Evolutionary conservation across 2,797 vertebrate species (phyloP).

Genomic region (Myotis pilosus): DNA sequence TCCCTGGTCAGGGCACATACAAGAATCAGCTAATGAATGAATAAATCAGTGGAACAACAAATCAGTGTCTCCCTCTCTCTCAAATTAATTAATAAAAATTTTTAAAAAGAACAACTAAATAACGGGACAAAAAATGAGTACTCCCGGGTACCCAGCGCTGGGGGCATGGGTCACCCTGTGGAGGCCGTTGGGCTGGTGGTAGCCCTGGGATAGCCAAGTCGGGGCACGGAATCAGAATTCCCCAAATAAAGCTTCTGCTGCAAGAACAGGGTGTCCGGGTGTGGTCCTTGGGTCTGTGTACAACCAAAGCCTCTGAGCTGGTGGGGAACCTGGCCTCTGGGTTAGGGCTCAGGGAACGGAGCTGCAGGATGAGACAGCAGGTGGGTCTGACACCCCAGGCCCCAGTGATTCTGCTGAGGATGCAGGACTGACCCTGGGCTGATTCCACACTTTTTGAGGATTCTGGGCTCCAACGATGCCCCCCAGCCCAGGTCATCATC

Average conservation of each 20-base stretch:
- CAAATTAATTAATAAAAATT: background rate
- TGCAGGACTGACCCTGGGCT: fast-evolving
- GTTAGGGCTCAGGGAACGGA: fast-evolving
- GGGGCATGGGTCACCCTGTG: background rate
- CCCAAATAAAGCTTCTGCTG: conserved; percentile 44
- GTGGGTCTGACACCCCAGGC: fast-evolving
- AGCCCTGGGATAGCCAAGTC: background rate
- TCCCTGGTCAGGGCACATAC: background rate
- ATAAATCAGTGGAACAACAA: background rate
- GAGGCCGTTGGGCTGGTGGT: background rate
- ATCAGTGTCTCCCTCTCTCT: background rate
- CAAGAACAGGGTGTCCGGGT: background rate
- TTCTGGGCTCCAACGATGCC: background rate
- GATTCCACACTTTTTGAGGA: background rate
- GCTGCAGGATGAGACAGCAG: background rate
- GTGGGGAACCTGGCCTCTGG: fast-evolving
- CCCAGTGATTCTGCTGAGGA: background rate
- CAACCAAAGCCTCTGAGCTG: background rate
- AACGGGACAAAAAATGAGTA: background rate
- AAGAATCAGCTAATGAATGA: background rate
- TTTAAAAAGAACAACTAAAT: background rate
- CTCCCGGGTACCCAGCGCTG: background rate
- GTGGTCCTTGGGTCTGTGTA: background rate
- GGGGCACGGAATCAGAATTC: background rate
- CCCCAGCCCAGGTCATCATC: background rate